phyloP scores from a whole-genome alignment of 2,888 invertebrate genomes.

The Metopia argyrocephala region DNA sequence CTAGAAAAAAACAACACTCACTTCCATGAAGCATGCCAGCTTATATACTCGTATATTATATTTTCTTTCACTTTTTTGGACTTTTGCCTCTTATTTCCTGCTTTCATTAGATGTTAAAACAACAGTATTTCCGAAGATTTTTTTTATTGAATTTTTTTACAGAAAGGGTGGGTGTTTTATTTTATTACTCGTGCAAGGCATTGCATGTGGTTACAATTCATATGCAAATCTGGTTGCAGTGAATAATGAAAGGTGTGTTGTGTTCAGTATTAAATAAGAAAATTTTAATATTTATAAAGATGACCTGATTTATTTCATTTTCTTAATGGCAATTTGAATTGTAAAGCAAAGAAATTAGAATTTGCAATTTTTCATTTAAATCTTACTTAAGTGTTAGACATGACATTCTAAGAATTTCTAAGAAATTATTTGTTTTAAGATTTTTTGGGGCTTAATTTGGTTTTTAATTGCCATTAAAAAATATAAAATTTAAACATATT shows the following conservation, averaged over 20 bases:
- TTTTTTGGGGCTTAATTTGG: too few species aligned
- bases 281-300: conserved; percentile 39
- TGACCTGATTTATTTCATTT: conserved; percentile 47
- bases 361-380: not conserved
- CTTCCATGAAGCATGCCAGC: conserved; percentile 42
- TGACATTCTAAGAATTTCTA: too few species aligned
- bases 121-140: not conserved
- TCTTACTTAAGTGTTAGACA: not conserved
- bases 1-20: conserved; percentile 34
- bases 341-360: not conserved
- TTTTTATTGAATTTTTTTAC: not conserved
- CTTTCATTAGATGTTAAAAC: not conserved
- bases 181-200: not conserved
- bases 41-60: not conserved
- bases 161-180: not conserved
- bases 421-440: too few species aligned
- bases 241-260: conserved; percentile 40
- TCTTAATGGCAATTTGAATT: not conserved
- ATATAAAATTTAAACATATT: too few species aligned
- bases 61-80: not conserved
- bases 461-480: too few species aligned
- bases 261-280: conserved; percentile 27
- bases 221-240: conserved; percentile 19
- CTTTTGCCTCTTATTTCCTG: not conserved
- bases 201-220: conserved; percentile 47